These are phyloP conservation scores for Ornithoptera alexandrae DNA, from an alignment of 2,888 invertebrate species.

Conservation along the genomic window DNA sequence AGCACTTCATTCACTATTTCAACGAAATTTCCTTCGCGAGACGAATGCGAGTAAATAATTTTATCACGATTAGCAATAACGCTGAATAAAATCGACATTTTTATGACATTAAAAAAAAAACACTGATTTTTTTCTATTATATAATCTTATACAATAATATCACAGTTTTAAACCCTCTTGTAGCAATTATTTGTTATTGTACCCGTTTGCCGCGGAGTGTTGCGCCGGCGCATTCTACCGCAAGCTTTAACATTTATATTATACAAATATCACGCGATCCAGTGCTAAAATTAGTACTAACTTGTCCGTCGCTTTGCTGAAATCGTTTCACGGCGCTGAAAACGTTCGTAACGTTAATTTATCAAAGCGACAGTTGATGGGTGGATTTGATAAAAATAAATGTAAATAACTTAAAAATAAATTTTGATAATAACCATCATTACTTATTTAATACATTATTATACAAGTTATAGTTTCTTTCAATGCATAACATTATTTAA, in stretches of 20 bases:
- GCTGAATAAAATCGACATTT: constrained; percentile 94
- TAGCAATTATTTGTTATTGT: neutral
- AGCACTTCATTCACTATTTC: constrained; percentile 94
- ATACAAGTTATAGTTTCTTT: too few species aligned
- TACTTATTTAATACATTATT: too few species aligned
- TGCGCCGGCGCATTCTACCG: constrained; percentile 38
- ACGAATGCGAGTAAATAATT: constrained; percentile 90
- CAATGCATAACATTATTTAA: too few species aligned
- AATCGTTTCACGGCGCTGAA: constrained; percentile 54
- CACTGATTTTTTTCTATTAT: neutral
- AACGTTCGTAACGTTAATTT: constrained; percentile 57
- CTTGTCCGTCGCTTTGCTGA: constrained; percentile 46
- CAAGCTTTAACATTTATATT: constrained; percentile 42
- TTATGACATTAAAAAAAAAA: neutral
- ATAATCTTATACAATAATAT: too few species aligned
- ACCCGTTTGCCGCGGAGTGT: constrained; percentile 1
- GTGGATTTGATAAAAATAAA: neutral
- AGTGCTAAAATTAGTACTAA: constrained; percentile 53
- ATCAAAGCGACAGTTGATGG: constrained; percentile 51
- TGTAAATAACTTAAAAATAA: constrained; percentile 27
- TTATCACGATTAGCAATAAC: constrained; percentile 89
- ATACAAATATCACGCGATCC: constrained; percentile 46
- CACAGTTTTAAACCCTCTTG: neutral
- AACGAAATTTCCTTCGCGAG: constrained; percentile 94
- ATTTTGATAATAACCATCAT: too few species aligned